These are phyloP conservation scores for Tortricodes alternella DNA, from an alignment of 2,888 invertebrate genomes.

Conservation along the genomic window DNA sequence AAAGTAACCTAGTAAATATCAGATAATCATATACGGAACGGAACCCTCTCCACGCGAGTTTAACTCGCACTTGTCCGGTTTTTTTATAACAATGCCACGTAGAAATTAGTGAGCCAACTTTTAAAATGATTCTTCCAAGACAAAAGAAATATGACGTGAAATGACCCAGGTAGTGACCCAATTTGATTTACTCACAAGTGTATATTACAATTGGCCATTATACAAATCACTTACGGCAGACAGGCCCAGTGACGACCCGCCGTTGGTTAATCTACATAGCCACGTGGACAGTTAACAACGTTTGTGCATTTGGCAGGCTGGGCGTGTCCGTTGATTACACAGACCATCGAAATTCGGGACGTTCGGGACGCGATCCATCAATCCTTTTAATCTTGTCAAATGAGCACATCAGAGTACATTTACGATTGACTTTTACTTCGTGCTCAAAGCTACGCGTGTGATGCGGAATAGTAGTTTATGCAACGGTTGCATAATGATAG, in stretches of 20 bases:
- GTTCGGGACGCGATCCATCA: constrained; percentile 51
- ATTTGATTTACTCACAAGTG: background rate
- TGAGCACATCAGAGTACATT: constrained; percentile 38
- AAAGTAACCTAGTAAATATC: no score
- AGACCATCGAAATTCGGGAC: constrained; percentile 48
- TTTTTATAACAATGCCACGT: no score
- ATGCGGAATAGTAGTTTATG: background rate
- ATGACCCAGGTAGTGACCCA: no score
- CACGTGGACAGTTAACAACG: constrained; percentile 59
- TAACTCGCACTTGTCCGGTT: no score
- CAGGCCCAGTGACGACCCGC: background rate
- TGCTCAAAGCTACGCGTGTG: background rate
- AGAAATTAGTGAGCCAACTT: no score
- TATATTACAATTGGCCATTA: background rate
- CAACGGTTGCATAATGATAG: no score
- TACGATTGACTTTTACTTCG: constrained; percentile 11
- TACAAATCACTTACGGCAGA: constrained; percentile 6
- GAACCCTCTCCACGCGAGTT: no score
- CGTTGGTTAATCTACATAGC: constrained; percentile 30
- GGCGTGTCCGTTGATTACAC: constrained; percentile 49
- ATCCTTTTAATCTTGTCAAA: constrained; percentile 63
- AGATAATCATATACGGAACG: no score
- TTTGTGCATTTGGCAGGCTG: constrained; percentile 60
- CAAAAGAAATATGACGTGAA: no score
- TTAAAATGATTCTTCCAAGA: no score